Evolutionary conservation across 2,888 invertebrate species (phyloP).

Genomic region (Hipparchia semele): DNA sequence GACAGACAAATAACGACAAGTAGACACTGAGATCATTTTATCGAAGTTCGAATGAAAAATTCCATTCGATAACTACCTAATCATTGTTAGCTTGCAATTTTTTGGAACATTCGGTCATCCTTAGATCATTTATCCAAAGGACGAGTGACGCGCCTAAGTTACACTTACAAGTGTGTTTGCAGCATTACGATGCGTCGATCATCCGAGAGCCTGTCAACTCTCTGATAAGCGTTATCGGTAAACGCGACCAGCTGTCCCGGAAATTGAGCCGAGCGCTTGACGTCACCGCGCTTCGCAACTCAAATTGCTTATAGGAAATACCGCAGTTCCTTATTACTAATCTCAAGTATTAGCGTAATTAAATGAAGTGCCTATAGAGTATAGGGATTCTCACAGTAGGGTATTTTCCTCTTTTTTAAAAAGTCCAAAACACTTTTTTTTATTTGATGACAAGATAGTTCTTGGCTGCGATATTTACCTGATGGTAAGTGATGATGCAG

Average conservation of each 20-base stretch:
- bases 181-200: conserved; percentile 63
- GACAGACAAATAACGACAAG: too few relatives aligned
- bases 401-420: not conserved
- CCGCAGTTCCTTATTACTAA: conserved; percentile 38
- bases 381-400: not conserved
- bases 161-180: not conserved
- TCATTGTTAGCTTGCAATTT: too few relatives aligned
- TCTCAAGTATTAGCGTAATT: conserved; percentile 17
- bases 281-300: conserved; percentile 46
- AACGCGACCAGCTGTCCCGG: conserved; percentile 69
- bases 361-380: conserved; percentile 2
- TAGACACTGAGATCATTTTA: too few relatives aligned
- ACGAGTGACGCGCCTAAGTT: too few relatives aligned
- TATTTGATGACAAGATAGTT: too few relatives aligned
- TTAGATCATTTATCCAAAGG: too few relatives aligned
- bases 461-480: too few relatives aligned
- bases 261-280: conserved; percentile 54
- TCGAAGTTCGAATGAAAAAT: too few relatives aligned
- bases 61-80: too few relatives aligned
- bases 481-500: too few relatives aligned
- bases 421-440: too few relatives aligned
- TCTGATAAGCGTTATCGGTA: conserved; percentile 69
- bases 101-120: too few relatives aligned
- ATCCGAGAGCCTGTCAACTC: conserved; percentile 62
- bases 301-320: conserved; percentile 31